Evolutionary conservation across 1,140 invertebrate genomes (phyloP).

Genomic region (Neodiprion virginianus): DNA sequence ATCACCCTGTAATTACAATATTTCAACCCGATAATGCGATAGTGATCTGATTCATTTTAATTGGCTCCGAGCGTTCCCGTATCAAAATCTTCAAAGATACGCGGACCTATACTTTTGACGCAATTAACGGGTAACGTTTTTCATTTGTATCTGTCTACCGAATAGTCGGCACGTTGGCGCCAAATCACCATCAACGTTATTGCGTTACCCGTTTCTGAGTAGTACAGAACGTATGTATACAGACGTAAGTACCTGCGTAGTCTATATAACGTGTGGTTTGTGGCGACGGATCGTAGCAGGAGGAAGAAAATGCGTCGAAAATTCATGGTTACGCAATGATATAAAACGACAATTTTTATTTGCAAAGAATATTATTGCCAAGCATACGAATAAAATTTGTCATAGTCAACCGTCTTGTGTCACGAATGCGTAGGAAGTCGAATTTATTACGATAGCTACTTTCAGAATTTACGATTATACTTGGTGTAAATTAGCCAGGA

Average conservation of each 20-base stretch:
- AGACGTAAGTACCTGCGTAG: too few relatives aligned
- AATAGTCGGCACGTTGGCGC: not conserved
- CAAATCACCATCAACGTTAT: not conserved
- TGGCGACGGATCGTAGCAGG: too few relatives aligned
- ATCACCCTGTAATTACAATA: slow-evolving; percentile 3
- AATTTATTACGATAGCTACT: slow-evolving; percentile 32
- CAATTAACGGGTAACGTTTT: slow-evolving; percentile 4
- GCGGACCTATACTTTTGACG: not conserved
- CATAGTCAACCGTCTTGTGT: slow-evolving; percentile 19
- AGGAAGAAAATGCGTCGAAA: too few relatives aligned
- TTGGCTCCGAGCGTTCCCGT: not conserved
- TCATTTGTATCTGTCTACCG: not conserved
- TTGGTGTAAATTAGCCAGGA: not conserved
- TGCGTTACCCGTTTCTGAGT: too few relatives aligned
- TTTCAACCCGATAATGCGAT: not conserved
- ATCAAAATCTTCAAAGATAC: slow-evolving; percentile 3
- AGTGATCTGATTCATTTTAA: not conserved
- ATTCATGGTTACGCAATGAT: not conserved
- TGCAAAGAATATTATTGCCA: not conserved
- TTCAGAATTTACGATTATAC: slow-evolving; percentile 41
- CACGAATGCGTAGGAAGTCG: slow-evolving; percentile 25
- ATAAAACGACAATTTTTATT: not conserved
- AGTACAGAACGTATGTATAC: too few relatives aligned
- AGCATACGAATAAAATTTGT: slow-evolving; percentile 41
- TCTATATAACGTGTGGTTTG: too few relatives aligned